Conservation (phyloP, 2,797 vertebrate species). For the Hyperoplus lanceolatus region DNA sequence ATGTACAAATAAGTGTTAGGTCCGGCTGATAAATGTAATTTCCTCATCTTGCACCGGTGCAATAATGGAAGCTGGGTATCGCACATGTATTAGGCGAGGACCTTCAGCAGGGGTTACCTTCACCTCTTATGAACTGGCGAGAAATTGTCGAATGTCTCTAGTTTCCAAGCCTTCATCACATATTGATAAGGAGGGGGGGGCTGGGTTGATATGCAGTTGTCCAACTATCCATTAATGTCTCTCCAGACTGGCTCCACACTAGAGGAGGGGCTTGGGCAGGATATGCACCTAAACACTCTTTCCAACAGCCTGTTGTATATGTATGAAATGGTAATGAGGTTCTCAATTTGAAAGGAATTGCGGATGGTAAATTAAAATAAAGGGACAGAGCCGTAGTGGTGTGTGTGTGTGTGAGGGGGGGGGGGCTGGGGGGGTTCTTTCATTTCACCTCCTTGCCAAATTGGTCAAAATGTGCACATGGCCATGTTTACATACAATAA, state of each 20-base stretch:
- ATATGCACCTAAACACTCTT: constrained; percentile 70
- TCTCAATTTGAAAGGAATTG: constrained; percentile 73
- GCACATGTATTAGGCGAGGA: not conserved
- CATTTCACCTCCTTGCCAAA: constrained; percentile 50
- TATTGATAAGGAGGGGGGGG: constrained; percentile 71
- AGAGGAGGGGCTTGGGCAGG: constrained; percentile 69
- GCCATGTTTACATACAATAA: constrained; percentile 52
- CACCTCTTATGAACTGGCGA: constrained; percentile 34
- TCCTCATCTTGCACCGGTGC: constrained; percentile 17
- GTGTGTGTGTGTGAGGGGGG: no score
- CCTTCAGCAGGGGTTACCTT: constrained; percentile 36
- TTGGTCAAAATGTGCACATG: constrained; percentile 41
- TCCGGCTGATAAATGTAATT: constrained; percentile 50
- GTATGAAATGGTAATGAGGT: constrained; percentile 80
- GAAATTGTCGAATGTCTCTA: constrained; percentile 68
- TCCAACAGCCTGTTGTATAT: constrained; percentile 74
- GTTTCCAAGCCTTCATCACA: constrained; percentile 74
- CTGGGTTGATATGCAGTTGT: constrained; percentile 57
- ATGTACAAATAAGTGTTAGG: constrained; percentile 55
- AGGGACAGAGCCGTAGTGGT: constrained; percentile 22
- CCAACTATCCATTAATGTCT: constrained; percentile 54
- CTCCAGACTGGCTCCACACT: constrained; percentile 30
- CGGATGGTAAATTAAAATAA: constrained; percentile 73
- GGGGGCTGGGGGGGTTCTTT: constrained; percentile 36
- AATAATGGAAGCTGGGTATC: not conserved